A percentile compares a stretch with the other conserved stretches of the same genome.
These are phyloP conservation scores for Toxotes lorentzi DNA, from an alignment of 2,797 vertebrate species.

Conservation along the genomic window DNA sequence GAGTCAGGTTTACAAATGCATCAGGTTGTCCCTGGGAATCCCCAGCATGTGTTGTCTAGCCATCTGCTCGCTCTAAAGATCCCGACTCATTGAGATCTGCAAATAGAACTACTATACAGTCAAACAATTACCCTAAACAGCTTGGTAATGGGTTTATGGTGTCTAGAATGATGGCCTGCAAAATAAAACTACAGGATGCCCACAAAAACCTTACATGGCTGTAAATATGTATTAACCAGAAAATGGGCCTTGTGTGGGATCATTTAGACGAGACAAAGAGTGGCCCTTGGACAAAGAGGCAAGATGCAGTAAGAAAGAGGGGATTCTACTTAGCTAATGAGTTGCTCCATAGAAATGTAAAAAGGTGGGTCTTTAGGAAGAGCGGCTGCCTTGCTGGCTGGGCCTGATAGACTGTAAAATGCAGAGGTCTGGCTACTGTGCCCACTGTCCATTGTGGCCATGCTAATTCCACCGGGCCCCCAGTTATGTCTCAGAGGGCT, in stretches of 20 bases:
- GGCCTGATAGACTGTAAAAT: constrained; percentile 83
- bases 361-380: constrained; percentile 83
- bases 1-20: constrained; percentile 64
- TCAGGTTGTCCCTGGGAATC: constrained; percentile 75
- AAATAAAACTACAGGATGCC: constrained; percentile 93
- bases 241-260: constrained; percentile 92
- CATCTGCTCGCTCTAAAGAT: constrained; percentile 85
- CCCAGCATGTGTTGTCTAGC: constrained; percentile 79
- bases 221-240: constrained; percentile 98
- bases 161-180: constrained; percentile 86
- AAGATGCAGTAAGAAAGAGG: constrained; percentile 88
- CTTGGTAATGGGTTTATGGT: constrained; percentile 94
- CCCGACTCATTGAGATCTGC: constrained; percentile 78
- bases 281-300: constrained; percentile 85
- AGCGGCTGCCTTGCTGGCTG: constrained; percentile 74
- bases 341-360: constrained; percentile 90
- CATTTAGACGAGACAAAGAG: constrained; percentile 91
- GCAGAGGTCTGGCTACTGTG: constrained; percentile 75
- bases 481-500: constrained; percentile 76
- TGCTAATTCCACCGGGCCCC: constrained; percentile 78
- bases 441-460: constrained; percentile 81
- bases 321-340: constrained; percentile 94
- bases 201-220: constrained; percentile 90
- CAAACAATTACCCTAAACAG: constrained; percentile 87
- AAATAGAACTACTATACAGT: constrained; percentile 83